phyloP scores from a whole-genome alignment of 2,797 vertebrate genomes.

The Distichodus sexfasciatus region DNA sequence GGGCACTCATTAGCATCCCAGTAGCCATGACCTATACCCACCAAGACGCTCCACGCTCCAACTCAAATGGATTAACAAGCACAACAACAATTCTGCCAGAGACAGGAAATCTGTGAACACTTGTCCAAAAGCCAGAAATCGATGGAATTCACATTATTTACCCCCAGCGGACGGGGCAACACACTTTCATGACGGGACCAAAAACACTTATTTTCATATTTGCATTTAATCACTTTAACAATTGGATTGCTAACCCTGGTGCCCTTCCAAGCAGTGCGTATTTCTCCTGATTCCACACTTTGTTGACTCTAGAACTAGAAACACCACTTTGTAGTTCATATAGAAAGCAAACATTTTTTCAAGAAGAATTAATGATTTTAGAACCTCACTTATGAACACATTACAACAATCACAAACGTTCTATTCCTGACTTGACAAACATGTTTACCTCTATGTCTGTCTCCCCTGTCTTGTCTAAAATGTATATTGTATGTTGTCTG shows the following conservation, averaged over 20 bases:
- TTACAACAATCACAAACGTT: no score
- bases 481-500: no score
- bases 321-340: no score
- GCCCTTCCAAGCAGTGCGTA: conserved; percentile 12
- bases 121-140: conserved; percentile 47
- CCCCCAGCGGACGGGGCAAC: conserved; percentile 43
- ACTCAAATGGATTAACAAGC: conserved; percentile 67
- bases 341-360: no score
- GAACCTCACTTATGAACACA: no score
- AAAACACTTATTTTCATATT: conserved; percentile 48
- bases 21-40: conserved; percentile 70
- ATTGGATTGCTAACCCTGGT: conserved; percentile 20
- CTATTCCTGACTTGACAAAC: no score
- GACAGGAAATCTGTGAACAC: conserved; percentile 58
- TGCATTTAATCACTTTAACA: conserved; percentile 52
- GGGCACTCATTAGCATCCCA: conserved; percentile 74
- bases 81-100: conserved; percentile 14
- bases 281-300: no score
- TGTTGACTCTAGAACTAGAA: no score
- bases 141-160: conserved; percentile 53
- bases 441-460: no score
- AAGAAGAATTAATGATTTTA: no score
- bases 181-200: conserved; percentile 45
- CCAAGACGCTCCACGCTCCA: conserved; percentile 39
- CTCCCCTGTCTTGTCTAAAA: no score